Evolutionary conservation across 2,113 vertebrate genomes (phyloP).

Genomic region (Mormyrus lacerda): DNA sequence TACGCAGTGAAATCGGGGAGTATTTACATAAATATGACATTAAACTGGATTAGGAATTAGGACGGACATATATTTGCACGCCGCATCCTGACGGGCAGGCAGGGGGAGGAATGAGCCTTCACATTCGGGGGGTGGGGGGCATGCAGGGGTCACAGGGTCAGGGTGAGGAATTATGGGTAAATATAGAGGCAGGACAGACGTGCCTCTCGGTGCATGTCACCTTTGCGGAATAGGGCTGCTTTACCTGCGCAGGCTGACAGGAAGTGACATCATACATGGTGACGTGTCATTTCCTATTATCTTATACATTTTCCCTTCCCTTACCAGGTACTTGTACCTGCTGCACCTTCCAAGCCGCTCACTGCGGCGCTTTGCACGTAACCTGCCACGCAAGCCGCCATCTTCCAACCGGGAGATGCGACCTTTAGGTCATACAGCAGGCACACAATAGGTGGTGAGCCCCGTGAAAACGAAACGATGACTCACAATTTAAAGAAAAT

Average conservation of each 20-base stretch:
- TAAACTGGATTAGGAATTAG: conserved; percentile 72
- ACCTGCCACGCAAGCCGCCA: background rate
- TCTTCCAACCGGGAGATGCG: background rate
- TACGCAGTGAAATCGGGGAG: conserved; percentile 65
- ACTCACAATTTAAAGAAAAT: background rate
- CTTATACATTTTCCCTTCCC: background rate
- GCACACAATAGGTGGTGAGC: background rate
- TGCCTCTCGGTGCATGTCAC: background rate
- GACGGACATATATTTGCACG: conserved; percentile 57
- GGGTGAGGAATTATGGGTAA: background rate
- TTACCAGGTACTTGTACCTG: background rate
- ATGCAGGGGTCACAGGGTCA: conserved; percentile 43
- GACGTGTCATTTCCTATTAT: conserved; percentile 1
- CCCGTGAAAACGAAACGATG: background rate
- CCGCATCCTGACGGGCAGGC: conserved; percentile 50
- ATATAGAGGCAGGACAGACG: background rate
- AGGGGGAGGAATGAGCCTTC: background rate
- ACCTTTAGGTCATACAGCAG: background rate
- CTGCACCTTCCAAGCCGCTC: background rate
- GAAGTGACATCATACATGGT: background rate
- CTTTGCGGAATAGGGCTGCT: background rate
- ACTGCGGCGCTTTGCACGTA: background rate
- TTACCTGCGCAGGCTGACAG: background rate
- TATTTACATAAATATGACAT: conserved; percentile 78
- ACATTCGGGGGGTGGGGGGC: background rate